These are phyloP conservation scores for Taphrorychus bicolor DNA, from an alignment of 2,888 invertebrate genomes.

Conservation along the genomic window DNA sequence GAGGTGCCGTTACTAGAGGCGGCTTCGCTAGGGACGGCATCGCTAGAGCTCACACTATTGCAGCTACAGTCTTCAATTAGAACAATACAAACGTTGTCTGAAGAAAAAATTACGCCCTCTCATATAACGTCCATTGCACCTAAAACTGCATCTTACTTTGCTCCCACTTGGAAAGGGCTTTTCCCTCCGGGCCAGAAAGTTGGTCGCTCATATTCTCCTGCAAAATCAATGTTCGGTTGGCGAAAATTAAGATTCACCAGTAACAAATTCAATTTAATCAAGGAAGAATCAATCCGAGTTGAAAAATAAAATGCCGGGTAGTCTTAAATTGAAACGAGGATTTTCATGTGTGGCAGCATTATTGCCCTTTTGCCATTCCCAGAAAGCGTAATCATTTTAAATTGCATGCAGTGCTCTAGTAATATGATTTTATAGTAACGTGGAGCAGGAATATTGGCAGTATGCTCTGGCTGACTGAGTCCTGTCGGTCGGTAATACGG, in stretches of 20 bases:
- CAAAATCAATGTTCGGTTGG: too few species aligned
- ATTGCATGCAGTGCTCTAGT: conserved; percentile 49
- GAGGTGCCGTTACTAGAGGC: too few species aligned
- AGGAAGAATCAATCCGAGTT: conserved; percentile 18
- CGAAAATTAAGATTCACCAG: neutral
- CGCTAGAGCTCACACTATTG: too few species aligned
- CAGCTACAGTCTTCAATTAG: too few species aligned
- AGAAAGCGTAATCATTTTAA: conserved; percentile 49
- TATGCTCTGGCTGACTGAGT: conserved; percentile 37
- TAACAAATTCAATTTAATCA: conserved; percentile 24
- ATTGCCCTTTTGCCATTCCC: conserved; percentile 36
- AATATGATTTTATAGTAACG: conserved; percentile 51
- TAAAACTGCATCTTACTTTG: too few species aligned
- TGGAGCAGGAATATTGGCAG: conserved; percentile 40
- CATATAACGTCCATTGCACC: too few species aligned
- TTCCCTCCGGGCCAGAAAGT: too few species aligned
- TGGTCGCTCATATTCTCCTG: too few species aligned
- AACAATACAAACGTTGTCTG: too few species aligned
- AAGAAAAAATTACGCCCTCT: too few species aligned
- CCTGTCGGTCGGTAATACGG: conserved; percentile 42
- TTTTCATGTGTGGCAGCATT: conserved; percentile 33
- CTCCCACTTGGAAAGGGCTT: too few species aligned
- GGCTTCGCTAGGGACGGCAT: too few species aligned
- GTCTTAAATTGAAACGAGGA: conserved; percentile 27
- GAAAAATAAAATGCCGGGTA: conserved; percentile 16